Conservation (phyloP, 2,888 invertebrate genomes). For the Leptinotarsa haldemani region DNA sequence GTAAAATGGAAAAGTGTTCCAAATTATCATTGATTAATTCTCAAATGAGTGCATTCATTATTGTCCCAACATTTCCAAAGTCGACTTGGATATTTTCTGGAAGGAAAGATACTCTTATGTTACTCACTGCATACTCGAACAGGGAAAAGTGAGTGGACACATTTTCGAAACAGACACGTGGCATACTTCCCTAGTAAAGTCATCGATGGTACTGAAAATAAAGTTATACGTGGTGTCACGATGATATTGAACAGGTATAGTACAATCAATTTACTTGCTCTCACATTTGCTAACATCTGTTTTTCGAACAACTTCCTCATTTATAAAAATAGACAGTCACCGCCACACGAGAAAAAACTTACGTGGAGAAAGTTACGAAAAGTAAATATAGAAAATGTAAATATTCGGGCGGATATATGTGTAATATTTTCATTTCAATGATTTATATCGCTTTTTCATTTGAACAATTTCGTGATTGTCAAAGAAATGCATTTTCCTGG, state of each 20-base stretch:
- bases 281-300: neutral
- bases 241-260: neutral
- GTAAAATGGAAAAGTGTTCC: no score
- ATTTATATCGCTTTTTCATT: no score
- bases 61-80: no score
- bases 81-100: no score
- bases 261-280: neutral
- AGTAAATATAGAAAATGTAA: neutral
- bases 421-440: neutral
- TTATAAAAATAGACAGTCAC: neutral
- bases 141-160: neutral
- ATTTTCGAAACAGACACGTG: neutral
- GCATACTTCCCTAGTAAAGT: neutral
- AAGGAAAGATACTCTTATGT: no score
- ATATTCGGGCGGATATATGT: neutral
- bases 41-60: no score
- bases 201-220: neutral
- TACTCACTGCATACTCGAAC: no score
- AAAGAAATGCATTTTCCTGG: no score
- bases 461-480: no score
- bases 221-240: neutral
- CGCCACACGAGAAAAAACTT: neutral
- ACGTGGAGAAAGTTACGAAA: neutral
- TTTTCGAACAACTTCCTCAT: conserved; percentile 1
- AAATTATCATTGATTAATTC: no score